Percentiles rank a stretch among this genome's conserved stretches.
phyloP scores from a whole-genome alignment of 2,888 invertebrate genomes.

The Phlogophora meticulosa region DNA sequence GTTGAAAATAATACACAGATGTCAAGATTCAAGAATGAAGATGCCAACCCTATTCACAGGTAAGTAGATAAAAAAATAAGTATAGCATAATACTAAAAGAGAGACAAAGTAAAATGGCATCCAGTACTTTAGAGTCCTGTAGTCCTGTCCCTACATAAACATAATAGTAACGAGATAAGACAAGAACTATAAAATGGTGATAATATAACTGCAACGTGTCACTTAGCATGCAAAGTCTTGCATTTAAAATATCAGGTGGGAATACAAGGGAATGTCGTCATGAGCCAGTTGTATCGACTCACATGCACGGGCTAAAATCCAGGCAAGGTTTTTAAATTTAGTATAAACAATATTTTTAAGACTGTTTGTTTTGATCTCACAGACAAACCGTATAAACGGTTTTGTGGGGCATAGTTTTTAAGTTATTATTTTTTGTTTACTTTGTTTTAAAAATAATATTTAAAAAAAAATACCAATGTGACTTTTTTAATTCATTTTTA shows the following conservation, averaged over 20 bases:
- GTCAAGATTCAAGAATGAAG: slow-evolving; percentile 34
- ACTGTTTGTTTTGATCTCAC: no score
- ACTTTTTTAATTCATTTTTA: no score
- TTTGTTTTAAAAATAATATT: no score
- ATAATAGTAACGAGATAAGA: slow-evolving; percentile 12
- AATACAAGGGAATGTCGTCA: no score
- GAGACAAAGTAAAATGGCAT: slow-evolving; percentile 27
- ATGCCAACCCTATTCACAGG: slow-evolving; percentile 38
- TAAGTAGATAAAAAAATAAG: slow-evolving; percentile 26
- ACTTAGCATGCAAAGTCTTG: slow-evolving; percentile 30
- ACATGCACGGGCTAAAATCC: no score
- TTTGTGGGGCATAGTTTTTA: no score
- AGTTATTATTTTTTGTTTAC: no score
- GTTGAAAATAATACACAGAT: slow-evolving; percentile 12
- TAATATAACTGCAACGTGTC: slow-evolving; percentile 9
- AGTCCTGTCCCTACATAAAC: slow-evolving; percentile 32
- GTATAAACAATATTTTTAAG: no score
- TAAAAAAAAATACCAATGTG: no score
- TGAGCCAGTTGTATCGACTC: no score
- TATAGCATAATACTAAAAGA: slow-evolving; percentile 19
- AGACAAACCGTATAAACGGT: no score
- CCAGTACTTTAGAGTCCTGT: slow-evolving; percentile 24
- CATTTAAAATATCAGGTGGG: neutral
- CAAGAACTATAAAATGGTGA: slow-evolving; percentile 15
- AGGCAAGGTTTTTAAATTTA: no score